Evolutionary conservation across 2,888 invertebrate species (phyloP).

Genomic region (Sipha maydis): DNA sequence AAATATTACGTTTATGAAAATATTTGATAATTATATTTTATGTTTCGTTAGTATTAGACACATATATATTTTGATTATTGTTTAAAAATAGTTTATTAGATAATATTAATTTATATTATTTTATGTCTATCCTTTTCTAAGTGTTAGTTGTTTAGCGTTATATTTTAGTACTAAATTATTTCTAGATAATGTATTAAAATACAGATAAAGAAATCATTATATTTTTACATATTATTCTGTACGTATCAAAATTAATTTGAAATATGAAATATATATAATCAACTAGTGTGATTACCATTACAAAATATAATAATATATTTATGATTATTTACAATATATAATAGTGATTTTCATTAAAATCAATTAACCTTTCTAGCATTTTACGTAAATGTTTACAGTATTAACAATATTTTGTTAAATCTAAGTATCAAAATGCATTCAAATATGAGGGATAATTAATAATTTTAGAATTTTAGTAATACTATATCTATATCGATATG

Average conservation of each 20-base stretch:
- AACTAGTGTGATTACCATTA: background rate
- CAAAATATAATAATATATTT: background rate
- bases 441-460: background rate
- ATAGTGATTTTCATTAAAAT: background rate
- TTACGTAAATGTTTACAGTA: background rate
- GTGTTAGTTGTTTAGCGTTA: background rate
- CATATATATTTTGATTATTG: background rate
- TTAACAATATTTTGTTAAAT: background rate
- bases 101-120: constrained; percentile 8
- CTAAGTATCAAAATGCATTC: background rate
- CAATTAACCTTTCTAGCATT: background rate
- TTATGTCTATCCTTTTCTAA: background rate
- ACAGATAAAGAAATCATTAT: background rate
- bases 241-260: background rate
- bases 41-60: constrained; percentile 4
- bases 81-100: constrained; percentile 28
- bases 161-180: constrained; percentile 7
- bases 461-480: background rate
- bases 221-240: background rate
- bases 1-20: background rate
- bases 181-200: background rate
- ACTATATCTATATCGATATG: background rate
- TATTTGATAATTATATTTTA: constrained; percentile 10
- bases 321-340: background rate
- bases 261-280: background rate